phyloP scores from a whole-genome alignment of 2,888 invertebrate species.

The Machimus rusticus region DNA sequence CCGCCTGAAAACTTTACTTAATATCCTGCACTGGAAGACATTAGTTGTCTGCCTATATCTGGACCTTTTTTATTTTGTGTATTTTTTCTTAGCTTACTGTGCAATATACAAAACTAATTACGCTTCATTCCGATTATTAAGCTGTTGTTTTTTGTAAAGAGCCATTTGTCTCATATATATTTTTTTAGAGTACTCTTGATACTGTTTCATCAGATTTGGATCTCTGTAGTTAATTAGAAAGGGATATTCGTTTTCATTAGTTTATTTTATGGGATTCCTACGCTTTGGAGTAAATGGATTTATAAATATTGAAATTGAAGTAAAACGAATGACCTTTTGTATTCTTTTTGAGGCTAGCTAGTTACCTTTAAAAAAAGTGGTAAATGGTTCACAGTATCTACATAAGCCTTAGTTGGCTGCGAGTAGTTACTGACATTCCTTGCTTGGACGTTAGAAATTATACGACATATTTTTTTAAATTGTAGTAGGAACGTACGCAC shows the following conservation, averaged over 20 bases:
- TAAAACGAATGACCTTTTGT: neutral
- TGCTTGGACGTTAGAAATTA: neutral
- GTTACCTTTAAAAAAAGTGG: neutral
- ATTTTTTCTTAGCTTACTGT: slow-evolving; percentile 1
- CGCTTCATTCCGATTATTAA: neutral
- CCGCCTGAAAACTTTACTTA: neutral
- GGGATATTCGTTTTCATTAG: neutral
- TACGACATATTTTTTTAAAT: neutral
- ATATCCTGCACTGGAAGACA: neutral
- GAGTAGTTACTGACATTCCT: neutral
- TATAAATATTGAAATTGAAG: neutral
- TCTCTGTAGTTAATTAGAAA: neutral
- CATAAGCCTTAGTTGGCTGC: neutral
- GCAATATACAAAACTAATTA: slow-evolving; percentile 17
- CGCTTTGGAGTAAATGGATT: neutral
- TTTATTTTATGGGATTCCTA: neutral
- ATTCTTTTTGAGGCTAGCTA: neutral
- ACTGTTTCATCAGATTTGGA: neutral
- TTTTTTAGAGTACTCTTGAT: neutral
- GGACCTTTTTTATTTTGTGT: neutral
- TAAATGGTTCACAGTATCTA: neutral
- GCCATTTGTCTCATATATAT: neutral
- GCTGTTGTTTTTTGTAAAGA: neutral
- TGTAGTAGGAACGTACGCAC: neutral
- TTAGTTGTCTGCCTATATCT: neutral